A percentile compares a stretch with the other conserved stretches of the same genome.
These are phyloP conservation scores for Nemotelus nigrinus DNA, from an alignment of 2,888 invertebrate species.

Conservation along the genomic window DNA sequence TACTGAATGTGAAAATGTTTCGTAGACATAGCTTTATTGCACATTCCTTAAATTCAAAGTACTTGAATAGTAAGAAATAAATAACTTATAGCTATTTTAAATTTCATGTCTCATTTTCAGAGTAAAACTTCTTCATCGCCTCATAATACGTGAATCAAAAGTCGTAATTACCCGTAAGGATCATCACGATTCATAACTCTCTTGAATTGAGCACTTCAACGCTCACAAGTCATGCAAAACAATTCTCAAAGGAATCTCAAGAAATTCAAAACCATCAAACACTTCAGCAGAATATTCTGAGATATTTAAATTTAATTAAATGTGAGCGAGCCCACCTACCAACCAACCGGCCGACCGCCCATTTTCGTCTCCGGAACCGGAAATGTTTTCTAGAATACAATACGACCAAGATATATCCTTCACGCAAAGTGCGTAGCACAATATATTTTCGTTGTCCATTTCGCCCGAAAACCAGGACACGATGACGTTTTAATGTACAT, in stretches of 20 bases:
- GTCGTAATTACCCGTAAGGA: slow-evolving; percentile 19
- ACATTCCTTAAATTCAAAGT: too few relatives aligned
- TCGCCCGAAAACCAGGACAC: too few relatives aligned
- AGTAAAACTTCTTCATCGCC: too few relatives aligned
- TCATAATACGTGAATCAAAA: neutral
- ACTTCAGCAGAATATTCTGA: slow-evolving; percentile 9
- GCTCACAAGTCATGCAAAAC: slow-evolving; percentile 21
- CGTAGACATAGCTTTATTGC: too few relatives aligned
- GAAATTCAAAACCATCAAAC: neutral
- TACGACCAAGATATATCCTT: neutral
- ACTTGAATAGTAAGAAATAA: too few relatives aligned
- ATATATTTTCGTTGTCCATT: neutral
- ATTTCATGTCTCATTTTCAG: too few relatives aligned
- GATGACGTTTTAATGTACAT: neutral
- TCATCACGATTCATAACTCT: neutral
- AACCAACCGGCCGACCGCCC: neutral
- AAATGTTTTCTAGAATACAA: slow-evolving; percentile 4
- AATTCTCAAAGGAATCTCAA: slow-evolving; percentile 16
- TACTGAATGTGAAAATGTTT: too few relatives aligned
- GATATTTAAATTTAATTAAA: slow-evolving; percentile 41
- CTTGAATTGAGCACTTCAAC: neutral
- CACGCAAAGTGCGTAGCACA: neutral
- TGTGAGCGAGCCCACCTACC: neutral
- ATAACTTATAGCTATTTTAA: too few relatives aligned
- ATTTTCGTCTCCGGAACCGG: neutral